phyloP scores from a whole-genome alignment of 2,113 vertebrate species.

The Paracanthobrama guichenoti region DNA sequence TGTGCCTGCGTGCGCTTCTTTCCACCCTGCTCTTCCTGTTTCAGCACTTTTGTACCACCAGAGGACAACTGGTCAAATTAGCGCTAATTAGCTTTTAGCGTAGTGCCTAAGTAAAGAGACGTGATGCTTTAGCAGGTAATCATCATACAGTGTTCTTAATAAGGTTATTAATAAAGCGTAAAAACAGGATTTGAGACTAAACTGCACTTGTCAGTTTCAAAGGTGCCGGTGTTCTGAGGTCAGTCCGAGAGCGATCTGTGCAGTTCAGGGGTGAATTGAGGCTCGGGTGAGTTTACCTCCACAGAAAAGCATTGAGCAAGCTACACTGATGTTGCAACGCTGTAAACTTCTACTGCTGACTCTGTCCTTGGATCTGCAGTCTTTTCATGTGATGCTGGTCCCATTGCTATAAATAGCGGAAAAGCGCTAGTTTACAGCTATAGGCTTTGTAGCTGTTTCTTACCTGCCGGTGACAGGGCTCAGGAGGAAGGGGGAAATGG shows the following conservation, averaged over 20 bases:
- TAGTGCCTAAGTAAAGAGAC: conserved; percentile 69
- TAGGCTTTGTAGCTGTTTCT: conserved; percentile 9
- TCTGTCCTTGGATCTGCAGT: conserved; percentile 27
- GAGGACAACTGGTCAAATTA: conserved; percentile 74
- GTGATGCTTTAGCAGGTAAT: conserved; percentile 76
- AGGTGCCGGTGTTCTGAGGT: neutral
- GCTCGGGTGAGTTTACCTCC: conserved; percentile 4
- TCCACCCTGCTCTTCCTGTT: conserved; percentile 41
- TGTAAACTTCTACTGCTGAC: conserved; percentile 15
- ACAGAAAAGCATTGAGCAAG: neutral
- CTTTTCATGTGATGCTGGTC: conserved; percentile 20
- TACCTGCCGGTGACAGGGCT: conserved; percentile 44
- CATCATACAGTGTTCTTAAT: conserved; percentile 54
- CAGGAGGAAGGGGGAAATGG: conserved; percentile 38
- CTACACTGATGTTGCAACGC: conserved; percentile 3
- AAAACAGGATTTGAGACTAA: neutral
- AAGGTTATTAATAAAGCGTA: neutral
- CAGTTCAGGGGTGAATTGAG: neutral
- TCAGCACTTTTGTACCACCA: conserved; percentile 48
- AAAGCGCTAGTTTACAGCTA: conserved; percentile 29
- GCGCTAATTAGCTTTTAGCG: conserved; percentile 67
- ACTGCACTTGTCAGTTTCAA: neutral
- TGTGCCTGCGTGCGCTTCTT: conserved; percentile 44
- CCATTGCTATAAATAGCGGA: conserved; percentile 46
- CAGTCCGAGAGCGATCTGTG: neutral